Percentiles rank a stretch among this genome's conserved stretches.
Conservation (phyloP, 2,888 invertebrate genomes). For the Acrobasis repandana region DNA sequence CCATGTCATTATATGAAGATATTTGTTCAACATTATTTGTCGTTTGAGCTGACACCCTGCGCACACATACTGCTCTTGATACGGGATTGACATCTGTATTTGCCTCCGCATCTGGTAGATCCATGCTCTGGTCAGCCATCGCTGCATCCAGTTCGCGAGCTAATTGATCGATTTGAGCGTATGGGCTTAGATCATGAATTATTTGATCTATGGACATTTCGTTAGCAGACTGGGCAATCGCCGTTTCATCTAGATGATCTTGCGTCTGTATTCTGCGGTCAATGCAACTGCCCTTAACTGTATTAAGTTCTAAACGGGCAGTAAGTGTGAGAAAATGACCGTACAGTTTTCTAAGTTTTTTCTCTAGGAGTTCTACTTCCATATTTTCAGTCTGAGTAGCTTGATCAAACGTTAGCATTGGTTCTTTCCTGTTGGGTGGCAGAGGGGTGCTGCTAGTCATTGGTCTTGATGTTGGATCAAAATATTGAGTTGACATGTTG, state of each 20-base stretch:
- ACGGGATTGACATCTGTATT: background rate
- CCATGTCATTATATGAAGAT: background rate
- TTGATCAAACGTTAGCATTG: conserved; percentile 42
- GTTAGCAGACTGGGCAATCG: background rate
- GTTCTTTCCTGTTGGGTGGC: conserved; percentile 28
- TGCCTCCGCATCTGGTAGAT: background rate
- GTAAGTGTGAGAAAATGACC: background rate
- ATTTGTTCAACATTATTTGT: conserved; percentile 43
- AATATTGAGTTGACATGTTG: background rate
- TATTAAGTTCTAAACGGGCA: background rate
- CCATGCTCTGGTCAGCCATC: background rate
- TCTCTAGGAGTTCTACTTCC: background rate
- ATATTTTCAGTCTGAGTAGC: conserved; percentile 52
- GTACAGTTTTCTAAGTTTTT: conserved; percentile 16
- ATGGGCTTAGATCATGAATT: conserved; percentile 35
- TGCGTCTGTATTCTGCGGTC: background rate
- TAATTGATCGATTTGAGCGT: background rate
- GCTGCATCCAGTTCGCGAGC: background rate
- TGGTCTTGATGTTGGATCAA: conserved; percentile 29
- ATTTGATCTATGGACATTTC: conserved; percentile 14
- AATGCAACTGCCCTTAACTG: background rate
- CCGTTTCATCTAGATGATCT: background rate
- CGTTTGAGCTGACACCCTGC: conserved; percentile 61
- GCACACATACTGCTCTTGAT: conserved; percentile 22
- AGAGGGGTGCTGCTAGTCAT: conserved; percentile 52